Evolutionary conservation across 2,797 vertebrate genomes (phyloP), one percentile per base, ranked within the genome.

Genomic region (Podarcis siculus): DNA sequence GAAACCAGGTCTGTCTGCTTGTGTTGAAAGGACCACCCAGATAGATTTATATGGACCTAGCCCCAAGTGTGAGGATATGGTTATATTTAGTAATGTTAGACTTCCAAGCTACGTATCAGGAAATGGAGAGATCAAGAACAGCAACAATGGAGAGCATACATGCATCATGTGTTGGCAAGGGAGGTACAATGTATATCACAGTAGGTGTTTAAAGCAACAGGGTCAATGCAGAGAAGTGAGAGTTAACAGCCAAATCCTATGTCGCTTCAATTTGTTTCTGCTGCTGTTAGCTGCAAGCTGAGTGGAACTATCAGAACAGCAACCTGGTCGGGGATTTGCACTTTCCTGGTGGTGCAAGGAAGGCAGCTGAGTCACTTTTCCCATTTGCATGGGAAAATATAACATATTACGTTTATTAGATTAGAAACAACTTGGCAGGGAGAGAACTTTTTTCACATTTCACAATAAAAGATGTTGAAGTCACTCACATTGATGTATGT

Each of bases 21-120:
- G 58, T 89, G 85, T 83, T 90, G 83, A 89, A 94, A 91, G 73
- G 45, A 79, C 75, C 86, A 71, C 77, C 77, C 25, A 87, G 77
- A 66, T 91, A 82, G 72, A 84, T 90, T 92, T 87, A 55, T 86
- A 55, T 49, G 77, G 82, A 82, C 84, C 73, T 90, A 73, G 3
- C 58, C 61, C 75, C 75, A 79, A 55, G 45, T 93, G 90, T 73
- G 79, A 89, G 39, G 71, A 87, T 92, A 82, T 89, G 92, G 84
- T 81, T 58, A 81, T 66, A 61, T 86, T 39, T 66, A 75, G 72
- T 66, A 12, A 0, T 79, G 83, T 79, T 79, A 88, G 66, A 55
- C 39, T 79, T 84, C 13, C 67, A 66, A 21, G 37, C 83, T 88
- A 69, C 87, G 90, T 49, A n/a, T 88, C 66, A 39, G 39, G 25